Evolutionary conservation across 2,888 invertebrate genomes (phyloP), one percentile per base, ranked within the genome.

Genomic region (Lochmaea crataegi): DNA sequence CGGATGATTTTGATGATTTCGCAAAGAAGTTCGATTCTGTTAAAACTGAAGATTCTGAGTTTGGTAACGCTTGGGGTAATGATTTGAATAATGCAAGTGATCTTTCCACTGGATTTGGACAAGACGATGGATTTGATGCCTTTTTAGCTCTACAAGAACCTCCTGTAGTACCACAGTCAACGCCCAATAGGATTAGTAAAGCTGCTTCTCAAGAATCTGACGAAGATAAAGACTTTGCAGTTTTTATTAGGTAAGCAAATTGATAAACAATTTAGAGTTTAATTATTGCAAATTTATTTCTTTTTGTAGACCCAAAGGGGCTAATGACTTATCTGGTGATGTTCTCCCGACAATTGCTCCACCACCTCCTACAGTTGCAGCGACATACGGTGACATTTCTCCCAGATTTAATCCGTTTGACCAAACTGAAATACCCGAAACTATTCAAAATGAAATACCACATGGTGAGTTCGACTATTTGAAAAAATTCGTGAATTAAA

Each of bases 21-120:
- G 92, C 96, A 3, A 94, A 95, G 1, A 96, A 96, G 85, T 97
- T 97, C 82, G 96, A 96, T 79, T 92, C 91, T 51, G 92, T 92
- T 6, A 89, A 88, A 80, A 64, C 65, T 5, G 87, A 88, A 10
- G 88, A 88, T 68, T 88, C 68, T 83, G 84, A 51, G 86, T 86
- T 1, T 79, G 79, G 26, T 16, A 85, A 83, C 73, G 88, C 84
- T 22, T 87, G 87, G 86, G 87, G 87, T 16, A 82, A 78, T 76
- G 81, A 78, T 71, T 66, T 66, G 4, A 18, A 57, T 1, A 70
- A 71, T 26, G 60, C 77, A 22, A 84, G 83, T 10, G 86, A 83
- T 58, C 86, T 80, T 7, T 87, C 87, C 12, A 84, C 82, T 72
- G 91, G 90, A 1, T 94, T 94, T 65, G 94, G 92, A 65, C 90